phyloP scores from a whole-genome alignment of 2,797 vertebrate species.

The Enteromius viviparus region DNA sequence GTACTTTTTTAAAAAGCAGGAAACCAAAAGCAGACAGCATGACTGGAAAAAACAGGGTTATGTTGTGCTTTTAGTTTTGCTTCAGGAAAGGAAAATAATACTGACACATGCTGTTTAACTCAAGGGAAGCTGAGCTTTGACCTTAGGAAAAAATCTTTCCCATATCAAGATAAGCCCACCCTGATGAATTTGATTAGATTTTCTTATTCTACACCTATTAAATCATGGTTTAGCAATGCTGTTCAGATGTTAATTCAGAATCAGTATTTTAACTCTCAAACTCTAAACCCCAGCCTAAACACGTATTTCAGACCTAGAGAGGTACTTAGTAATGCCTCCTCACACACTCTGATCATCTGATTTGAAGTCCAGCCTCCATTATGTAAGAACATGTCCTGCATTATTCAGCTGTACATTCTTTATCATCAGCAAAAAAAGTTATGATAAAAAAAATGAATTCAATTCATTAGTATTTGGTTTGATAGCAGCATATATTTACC shows the following conservation, averaged over 20 bases:
- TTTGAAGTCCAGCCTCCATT: neutral
- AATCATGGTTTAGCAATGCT: neutral
- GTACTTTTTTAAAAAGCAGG: neutral
- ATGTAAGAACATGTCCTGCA: neutral
- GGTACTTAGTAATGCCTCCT: neutral
- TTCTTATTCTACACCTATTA: neutral
- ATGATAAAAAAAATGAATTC: neutral
- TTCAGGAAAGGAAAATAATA: neutral
- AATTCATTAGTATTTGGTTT: neutral
- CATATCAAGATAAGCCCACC: neutral
- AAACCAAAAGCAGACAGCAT: neutral
- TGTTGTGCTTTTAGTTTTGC: neutral
- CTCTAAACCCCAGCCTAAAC: neutral
- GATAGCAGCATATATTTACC: neutral
- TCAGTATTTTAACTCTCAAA: neutral
- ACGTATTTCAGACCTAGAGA: neutral
- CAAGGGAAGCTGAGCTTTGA: slow-evolving; percentile 27
- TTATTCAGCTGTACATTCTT: neutral
- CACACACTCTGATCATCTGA: neutral
- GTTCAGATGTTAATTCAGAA: neutral
- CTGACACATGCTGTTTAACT: neutral
- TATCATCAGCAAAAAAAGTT: neutral
- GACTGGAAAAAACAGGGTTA: neutral
- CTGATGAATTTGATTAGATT: neutral
- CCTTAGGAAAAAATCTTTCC: neutral